Base-by-base conservation (phyloP, 2,797 vertebrate species). In the Oreortyx pictus region DNA sequence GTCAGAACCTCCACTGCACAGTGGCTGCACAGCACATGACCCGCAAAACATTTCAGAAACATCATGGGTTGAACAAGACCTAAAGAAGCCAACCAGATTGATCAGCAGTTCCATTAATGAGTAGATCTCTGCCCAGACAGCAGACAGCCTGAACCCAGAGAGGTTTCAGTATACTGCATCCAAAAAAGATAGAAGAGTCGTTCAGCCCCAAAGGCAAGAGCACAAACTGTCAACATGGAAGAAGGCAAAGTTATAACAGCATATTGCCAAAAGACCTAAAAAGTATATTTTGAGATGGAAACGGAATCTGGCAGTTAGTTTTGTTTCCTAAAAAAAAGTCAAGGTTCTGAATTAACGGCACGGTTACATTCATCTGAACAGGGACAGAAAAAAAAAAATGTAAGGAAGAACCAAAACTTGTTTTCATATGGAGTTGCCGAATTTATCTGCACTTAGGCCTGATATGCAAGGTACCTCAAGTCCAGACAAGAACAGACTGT, bases 1-100 rank as follows among this genome's bases (percentile, higher is more conserved):
- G 31, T 94, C 61, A 95, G 60, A 64, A 15, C 22, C 47, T 64
- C 25, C 7, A 5, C 4, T 27, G 10, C 6, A 22, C 43, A 3
- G 37, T 11, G n/a, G 16, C 35, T 71, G 29, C 77, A 71, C 57
- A 10, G 24, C 50, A 82, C 9, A 49, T 0, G 3, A 50, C 20
- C 39, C 71, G 59, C n/a, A 37, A 12, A 59, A 18, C 23, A 25
- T 66, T 39, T 44, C 57, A 47, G 65, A 6, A 71, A 47, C 47
- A 39, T 33, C 37, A 60, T 0, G 59, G 70, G 9, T 52, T 1
- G 0, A 14, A n/a, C 18, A 75, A 59, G 18, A 43, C 12, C 23
- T n/a, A 29, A 60, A 24, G 47, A 49, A 79, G 60, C 17, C 74
- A 60, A 27, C 0, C 7, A 16, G 39, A 52, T 19, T 33, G n/a